Evolutionary conservation across 2,113 vertebrate genomes (phyloP), one percentile per base, ranked within the genome.

Genomic region (Notothenia coriiceps): DNA sequence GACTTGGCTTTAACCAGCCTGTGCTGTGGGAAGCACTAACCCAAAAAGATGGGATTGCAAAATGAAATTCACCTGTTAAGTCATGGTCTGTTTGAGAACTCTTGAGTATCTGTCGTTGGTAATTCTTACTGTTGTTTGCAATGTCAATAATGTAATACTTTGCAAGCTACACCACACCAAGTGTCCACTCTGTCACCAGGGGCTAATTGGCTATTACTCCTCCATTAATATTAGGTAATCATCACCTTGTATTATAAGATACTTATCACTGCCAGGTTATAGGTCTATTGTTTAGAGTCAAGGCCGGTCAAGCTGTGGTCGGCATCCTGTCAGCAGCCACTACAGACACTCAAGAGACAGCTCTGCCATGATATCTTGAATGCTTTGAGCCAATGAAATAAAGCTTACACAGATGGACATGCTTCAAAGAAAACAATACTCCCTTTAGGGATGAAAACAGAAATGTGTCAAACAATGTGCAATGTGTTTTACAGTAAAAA

Each of bases 251-350:
- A n/a, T 25, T 81, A 63, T 2, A 1, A 22, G 55, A 66, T 69
- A 15, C 44, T 83, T 57, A 46, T 18, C 44, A 43, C 44, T 50
- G 33, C 49, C 22, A 54, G 50, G 17, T 57, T 68, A 74, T 51
- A 83, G 35, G 18, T 56, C 29, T 66, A 20, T 8, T 57, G 49
- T 69, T 56, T 56, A 72, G 22, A 57, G 15, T 71, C 4, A 15
- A 7, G 22, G 47, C 20, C 29, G 2, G 6, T 56, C 20, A 17
- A n/a, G 35, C 18, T 63, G 70, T 66, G 29, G 29, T 33, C 59
- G 20, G 51, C 22, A 56, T 80, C 61, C 46, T 83, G 66, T 77
- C 68, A 86, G 43, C 47, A 69, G 40, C 33, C n/a, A 51, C 68
- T 62, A 6, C 67, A 51, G 55, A 49, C 59, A 56, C 20, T 46